Percentiles rank a stretch among this genome's conserved stretches.
phyloP scores from a whole-genome alignment of 2,113 vertebrate genomes.

The Dicerorhinus sumatrensis region DNA sequence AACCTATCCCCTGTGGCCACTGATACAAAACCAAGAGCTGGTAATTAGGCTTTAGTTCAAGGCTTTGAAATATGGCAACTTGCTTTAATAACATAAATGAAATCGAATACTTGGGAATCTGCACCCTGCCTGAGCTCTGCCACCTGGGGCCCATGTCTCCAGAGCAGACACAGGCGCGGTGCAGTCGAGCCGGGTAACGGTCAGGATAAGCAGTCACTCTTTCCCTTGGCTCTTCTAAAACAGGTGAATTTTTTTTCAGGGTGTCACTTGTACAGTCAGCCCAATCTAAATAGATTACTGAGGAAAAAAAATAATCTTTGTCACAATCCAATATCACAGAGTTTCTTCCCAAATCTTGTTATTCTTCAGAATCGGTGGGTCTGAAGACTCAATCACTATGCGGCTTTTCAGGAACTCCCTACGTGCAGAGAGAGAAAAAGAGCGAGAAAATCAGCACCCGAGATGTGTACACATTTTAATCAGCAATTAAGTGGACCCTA shows the following conservation, averaged over 20 bases:
- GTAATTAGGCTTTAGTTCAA: constrained; percentile 84
- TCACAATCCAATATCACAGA: constrained; percentile 62
- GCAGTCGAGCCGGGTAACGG: constrained; percentile 65
- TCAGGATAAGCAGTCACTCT: constrained; percentile 75
- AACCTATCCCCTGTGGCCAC: constrained; percentile 83
- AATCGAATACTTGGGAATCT: constrained; percentile 80
- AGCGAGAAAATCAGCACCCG: neutral
- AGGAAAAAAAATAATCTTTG: constrained; percentile 79
- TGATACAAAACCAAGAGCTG: constrained; percentile 77
- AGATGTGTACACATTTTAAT: fast-evolving
- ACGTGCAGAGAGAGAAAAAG: neutral
- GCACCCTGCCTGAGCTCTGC: constrained; percentile 48
- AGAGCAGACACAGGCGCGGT: constrained; percentile 61
- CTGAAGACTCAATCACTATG: constrained; percentile 90
- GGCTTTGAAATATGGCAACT: constrained; percentile 84
- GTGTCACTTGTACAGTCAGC: constrained; percentile 81
- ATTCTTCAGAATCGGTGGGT: constrained; percentile 65
- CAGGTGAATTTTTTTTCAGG: constrained; percentile 68
- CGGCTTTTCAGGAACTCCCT: constrained; percentile 94
- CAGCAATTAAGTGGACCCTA: neutral
- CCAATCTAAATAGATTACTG: constrained; percentile 77
- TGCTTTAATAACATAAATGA: constrained; percentile 80
- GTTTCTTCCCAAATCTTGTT: constrained; percentile 63
- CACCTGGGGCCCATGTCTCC: constrained; percentile 33
- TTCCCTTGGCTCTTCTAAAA: constrained; percentile 77